These are phyloP conservation scores for Labeo rohita DNA, from an alignment of 2,113 vertebrate genomes.

Conservation along the genomic window DNA sequence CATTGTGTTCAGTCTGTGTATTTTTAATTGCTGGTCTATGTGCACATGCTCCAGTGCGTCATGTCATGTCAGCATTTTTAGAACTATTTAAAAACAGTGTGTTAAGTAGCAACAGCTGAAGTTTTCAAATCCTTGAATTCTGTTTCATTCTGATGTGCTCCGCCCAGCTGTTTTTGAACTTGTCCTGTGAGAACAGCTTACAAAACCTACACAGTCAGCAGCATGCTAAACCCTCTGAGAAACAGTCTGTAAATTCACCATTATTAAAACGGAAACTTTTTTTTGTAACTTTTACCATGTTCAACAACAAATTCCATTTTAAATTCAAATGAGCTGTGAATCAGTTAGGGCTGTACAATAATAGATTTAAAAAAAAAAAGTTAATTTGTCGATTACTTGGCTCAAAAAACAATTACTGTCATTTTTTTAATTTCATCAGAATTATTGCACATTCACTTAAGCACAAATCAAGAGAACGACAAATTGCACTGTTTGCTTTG, in stretches of 20 bases:
- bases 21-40: conserved; percentile 2
- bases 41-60: not conserved
- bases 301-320: not conserved
- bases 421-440: no score
- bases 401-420: no score
- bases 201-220: conserved; percentile 5
- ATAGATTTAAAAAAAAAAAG: no score
- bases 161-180: not conserved
- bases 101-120: not conserved
- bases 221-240: not conserved
- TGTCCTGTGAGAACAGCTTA: conserved; percentile 23
- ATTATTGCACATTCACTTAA: no score
- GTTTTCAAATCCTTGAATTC: not conserved
- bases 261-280: not conserved
- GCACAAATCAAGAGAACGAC: no score
- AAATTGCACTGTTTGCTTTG: no score
- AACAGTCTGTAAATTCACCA: not conserved
- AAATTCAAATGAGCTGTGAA: not conserved
- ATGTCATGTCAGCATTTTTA: not conserved
- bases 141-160: not conserved
- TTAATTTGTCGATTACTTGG: not conserved
- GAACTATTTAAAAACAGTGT: not conserved
- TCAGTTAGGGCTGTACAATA: not conserved
- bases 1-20: not conserved
- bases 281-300: not conserved